Percentiles rank a stretch among this genome's conserved stretches.
These are phyloP conservation scores for Cydia amplana DNA, from an alignment of 1,140 invertebrate species.

Conservation along the genomic window DNA sequence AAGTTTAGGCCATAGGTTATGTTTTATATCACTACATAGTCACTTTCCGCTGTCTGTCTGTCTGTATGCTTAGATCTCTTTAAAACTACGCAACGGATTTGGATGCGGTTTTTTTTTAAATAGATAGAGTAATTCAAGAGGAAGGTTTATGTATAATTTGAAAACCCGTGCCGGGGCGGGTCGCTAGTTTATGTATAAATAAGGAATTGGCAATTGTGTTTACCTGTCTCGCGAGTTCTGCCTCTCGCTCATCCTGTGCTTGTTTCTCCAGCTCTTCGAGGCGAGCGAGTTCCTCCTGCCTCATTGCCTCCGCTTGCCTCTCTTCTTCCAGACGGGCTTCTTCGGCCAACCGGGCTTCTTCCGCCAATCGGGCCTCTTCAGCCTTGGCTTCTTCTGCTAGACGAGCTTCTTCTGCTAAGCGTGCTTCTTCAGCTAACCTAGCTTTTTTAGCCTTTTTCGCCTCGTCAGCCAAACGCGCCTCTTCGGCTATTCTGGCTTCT, in stretches of 20 bases:
- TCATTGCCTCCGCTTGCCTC: constrained; percentile 81
- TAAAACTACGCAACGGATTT: too few species aligned
- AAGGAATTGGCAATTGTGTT: constrained; percentile 28
- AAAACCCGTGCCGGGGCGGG: too few species aligned
- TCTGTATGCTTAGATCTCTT: too few species aligned
- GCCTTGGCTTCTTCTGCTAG: constrained; percentile 77
- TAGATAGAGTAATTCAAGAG: too few species aligned
- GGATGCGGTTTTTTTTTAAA: too few species aligned
- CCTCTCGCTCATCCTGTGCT: constrained; percentile 81
- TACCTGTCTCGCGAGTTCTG: constrained; percentile 81
- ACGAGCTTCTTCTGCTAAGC: constrained; percentile 76
- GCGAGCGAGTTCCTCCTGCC: constrained; percentile 78
- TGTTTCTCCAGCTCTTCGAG: constrained; percentile 79
- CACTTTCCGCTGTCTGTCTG: too few species aligned
- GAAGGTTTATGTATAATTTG: too few species aligned
- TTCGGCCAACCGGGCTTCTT: constrained; percentile 79
- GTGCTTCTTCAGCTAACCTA: constrained; percentile 74
- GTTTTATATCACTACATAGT: too few species aligned
- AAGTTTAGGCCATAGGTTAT: too few species aligned
- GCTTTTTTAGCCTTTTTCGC: constrained; percentile 79
- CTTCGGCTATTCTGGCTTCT: constrained; percentile 79
- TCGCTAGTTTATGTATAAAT: constrained; percentile 21
- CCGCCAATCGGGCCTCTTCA: constrained; percentile 79
- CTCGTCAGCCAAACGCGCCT: constrained; percentile 77
- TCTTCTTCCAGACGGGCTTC: constrained; percentile 79